Base-by-base conservation (phyloP, 1,140 invertebrate genomes). In the Macrosteles quadrilineatus region DNA sequence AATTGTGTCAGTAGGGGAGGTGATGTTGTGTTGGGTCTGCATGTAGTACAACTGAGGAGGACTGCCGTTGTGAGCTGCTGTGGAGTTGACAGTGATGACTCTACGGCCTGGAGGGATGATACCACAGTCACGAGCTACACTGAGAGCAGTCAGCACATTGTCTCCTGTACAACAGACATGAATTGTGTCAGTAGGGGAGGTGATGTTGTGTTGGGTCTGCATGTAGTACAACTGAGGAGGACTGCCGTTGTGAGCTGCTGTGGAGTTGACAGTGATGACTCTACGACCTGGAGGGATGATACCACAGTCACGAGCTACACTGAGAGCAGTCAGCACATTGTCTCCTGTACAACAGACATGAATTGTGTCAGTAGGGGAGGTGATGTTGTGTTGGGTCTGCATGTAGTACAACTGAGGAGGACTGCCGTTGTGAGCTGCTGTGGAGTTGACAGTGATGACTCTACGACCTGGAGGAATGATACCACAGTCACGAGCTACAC, bases 71-170 rank as follows among this genome's bases (percentile, higher is more conserved):
- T 71, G 45, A 23, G 69, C 63, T 12, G 63, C 50, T 0, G 63
- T 55, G 25, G 81, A 79, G 19, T 89, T 83, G 0, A 93, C 85
- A 0, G 94, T 84, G 47, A 95, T 88, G 0, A 97, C 87, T 73
- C 89, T 85, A 72, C 94, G 91, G 21, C 87, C 83, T 0, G 85
- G 81, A 27, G 88, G 85, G 3, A 98, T 87, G 84, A 98, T 96
- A 40, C 86, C 88, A 81, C 95, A 97, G 73, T 97, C 94, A 57
- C 94, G 83, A 0, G 93, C 94, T 9, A 98, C 96, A 64, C 93
- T 94, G 71, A 97, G 83, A 0, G 95, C 96, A 0, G 95, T 98
- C 77, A 97, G 85, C 79, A 97, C 91, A 81, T 97, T 98, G 78
- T 98, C 96, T 50, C 94, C 90, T 89, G 75, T n/a, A n/a, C n/a